These are phyloP conservation scores for Melinaea menophilus DNA, from an alignment of 2,888 invertebrate species.

Conservation along the genomic window DNA sequence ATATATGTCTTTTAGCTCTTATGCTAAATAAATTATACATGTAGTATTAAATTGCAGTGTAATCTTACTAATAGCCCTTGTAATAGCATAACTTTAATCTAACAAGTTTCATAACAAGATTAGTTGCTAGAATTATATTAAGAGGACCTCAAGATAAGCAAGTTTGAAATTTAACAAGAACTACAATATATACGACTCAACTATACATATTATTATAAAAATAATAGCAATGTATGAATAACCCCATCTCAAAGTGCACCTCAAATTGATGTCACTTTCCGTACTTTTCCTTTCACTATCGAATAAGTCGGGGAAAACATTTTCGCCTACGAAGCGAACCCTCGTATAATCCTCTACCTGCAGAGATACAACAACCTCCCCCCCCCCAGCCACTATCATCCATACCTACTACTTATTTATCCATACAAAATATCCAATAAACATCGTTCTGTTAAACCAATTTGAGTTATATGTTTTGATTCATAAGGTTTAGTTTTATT, in stretches of 20 bases:
- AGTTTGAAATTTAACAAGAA: too few relatives aligned
- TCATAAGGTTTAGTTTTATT: slow-evolving; percentile 35
- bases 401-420: slow-evolving; percentile 58
- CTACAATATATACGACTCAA: too few relatives aligned
- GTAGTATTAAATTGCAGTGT: too few relatives aligned
- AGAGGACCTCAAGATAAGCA: too few relatives aligned
- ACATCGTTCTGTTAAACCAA: slow-evolving; percentile 24
- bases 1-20: too few relatives aligned
- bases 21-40: too few relatives aligned
- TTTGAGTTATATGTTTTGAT: accelerated
- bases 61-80: too few relatives aligned
- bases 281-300: slow-evolving; percentile 72
- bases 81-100: too few relatives aligned
- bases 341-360: slow-evolving; percentile 75
- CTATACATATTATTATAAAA: background rate
- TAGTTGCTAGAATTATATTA: too few relatives aligned
- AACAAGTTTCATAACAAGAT: too few relatives aligned
- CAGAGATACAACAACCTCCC: slow-evolving; percentile 74
- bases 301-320: slow-evolving; percentile 74
- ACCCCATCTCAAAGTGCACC: slow-evolving; percentile 24
- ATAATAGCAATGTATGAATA: slow-evolving; percentile 9
- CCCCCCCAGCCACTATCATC: slow-evolving; percentile 73
- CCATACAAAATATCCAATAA: slow-evolving; percentile 32
- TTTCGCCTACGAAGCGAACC: slow-evolving; percentile 67
- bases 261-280: slow-evolving; percentile 64